phyloP scores from a whole-genome alignment of 2,113 vertebrate genomes.

The Colius striatus region DNA sequence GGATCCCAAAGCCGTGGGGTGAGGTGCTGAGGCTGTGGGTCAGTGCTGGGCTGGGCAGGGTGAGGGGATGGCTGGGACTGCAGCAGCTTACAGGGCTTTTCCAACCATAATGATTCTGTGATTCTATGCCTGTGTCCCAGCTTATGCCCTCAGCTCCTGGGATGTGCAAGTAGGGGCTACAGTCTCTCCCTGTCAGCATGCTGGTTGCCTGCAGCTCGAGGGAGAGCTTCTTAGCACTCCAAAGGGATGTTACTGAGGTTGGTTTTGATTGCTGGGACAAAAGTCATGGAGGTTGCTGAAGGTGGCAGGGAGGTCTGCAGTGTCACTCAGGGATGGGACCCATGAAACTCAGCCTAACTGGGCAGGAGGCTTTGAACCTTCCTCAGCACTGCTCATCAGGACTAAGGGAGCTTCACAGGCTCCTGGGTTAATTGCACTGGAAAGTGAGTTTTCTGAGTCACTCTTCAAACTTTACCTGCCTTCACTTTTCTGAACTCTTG shows the following conservation, averaged over 20 bases:
- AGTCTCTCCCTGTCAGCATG: neutral
- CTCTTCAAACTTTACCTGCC: neutral
- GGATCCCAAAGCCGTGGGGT: too few species aligned
- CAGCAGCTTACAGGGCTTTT: too few species aligned
- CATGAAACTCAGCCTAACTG: neutral
- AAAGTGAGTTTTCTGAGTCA: neutral
- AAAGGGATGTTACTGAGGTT: neutral
- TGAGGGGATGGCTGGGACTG: too few species aligned
- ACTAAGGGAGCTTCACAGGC: neutral
- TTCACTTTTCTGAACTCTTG: neutral
- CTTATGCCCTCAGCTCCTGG: neutral
- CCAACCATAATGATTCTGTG: too few species aligned
- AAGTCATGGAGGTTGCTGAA: neutral
- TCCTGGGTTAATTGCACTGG: neutral
- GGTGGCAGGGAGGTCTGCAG: neutral
- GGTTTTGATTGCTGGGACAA: neutral
- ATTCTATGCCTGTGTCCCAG: neutral
- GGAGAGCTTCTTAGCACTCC: neutral
- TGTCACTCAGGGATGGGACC: fast-evolving
- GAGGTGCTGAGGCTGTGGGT: too few species aligned
- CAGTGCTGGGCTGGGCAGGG: too few species aligned
- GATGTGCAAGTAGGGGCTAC: neutral
- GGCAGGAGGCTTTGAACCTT: neutral
- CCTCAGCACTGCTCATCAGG: neutral
- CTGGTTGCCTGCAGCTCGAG: fast-evolving